A percentile compares a stretch with the other conserved stretches of the same genome.
Conservation (phyloP, 2,797 vertebrate genomes). For the Natrix natrix region DNA sequence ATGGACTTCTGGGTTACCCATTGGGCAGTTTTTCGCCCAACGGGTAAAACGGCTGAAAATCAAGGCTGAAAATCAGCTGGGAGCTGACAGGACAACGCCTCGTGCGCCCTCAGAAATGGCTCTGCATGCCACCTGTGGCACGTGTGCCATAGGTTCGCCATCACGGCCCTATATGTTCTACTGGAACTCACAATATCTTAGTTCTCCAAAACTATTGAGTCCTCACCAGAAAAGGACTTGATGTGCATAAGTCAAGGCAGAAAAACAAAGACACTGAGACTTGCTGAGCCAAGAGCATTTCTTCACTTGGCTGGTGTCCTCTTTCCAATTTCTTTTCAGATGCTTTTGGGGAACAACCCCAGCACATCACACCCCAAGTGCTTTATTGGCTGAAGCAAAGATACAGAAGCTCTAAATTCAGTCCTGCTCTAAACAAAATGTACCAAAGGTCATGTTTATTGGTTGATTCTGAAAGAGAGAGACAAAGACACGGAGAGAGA, state of each 20-base stretch:
- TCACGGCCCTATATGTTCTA: neutral
- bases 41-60: too few species aligned
- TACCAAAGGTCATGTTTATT: neutral
- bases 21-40: too few species aligned
- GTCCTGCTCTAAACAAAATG: neutral
- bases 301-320: neutral
- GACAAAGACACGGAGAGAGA: neutral
- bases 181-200: neutral
- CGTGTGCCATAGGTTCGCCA: too few species aligned
- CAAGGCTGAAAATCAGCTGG: too few species aligned
- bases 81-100: too few species aligned
- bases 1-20: too few species aligned
- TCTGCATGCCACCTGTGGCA: too few species aligned
- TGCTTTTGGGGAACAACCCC: neutral
- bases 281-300: neutral
- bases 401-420: neutral
- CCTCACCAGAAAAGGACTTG: neutral
- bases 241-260: neutral
- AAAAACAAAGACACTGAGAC: neutral
- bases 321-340: neutral
- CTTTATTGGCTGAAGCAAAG: neutral
- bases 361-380: neutral
- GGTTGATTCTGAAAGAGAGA: neutral
- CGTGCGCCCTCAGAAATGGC: too few species aligned
- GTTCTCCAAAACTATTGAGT: neutral